Conservation (phyloP, 2,888 invertebrate species). For the Amphipyra berbera region DNA sequence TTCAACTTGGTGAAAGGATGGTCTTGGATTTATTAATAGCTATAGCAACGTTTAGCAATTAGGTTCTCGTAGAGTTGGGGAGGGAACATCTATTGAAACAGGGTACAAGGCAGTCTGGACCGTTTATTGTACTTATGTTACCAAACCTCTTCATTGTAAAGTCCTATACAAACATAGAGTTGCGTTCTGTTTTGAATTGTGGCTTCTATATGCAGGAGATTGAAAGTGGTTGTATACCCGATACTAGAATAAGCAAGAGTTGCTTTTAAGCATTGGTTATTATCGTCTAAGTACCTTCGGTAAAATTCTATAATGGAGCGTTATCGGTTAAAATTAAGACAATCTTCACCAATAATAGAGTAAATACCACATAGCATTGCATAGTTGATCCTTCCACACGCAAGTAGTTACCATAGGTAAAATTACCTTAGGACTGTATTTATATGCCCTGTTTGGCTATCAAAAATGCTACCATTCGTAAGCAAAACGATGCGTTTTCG, state of each 20-base stretch:
- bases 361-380: too few relatives aligned
- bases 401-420: too few relatives aligned
- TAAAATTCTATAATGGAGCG: too few relatives aligned
- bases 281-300: too few relatives aligned
- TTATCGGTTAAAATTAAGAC: too few relatives aligned
- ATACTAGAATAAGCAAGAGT: slow-evolving; percentile 13
- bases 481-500: too few relatives aligned
- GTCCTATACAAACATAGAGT: slow-evolving; percentile 45
- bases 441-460: too few relatives aligned
- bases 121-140: slow-evolving; percentile 45
- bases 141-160: slow-evolving; percentile 48
- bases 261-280: slow-evolving; percentile 3
- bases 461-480: too few relatives aligned
- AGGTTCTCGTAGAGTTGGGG: slow-evolving; percentile 49
- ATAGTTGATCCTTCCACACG: too few relatives aligned
- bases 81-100: slow-evolving; percentile 46
- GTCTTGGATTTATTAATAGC: slow-evolving; percentile 60
- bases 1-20: slow-evolving; percentile 67
- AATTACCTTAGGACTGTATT: too few relatives aligned
- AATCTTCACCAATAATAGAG: too few relatives aligned
- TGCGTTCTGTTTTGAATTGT: slow-evolving; percentile 31
- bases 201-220: slow-evolving; percentile 25
- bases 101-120: slow-evolving; percentile 34
- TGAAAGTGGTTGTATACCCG: slow-evolving; percentile 21
- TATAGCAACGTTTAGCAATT: slow-evolving; percentile 56